Conservation (phyloP, 2,797 vertebrate species). For the Naso thynnoides region DNA sequence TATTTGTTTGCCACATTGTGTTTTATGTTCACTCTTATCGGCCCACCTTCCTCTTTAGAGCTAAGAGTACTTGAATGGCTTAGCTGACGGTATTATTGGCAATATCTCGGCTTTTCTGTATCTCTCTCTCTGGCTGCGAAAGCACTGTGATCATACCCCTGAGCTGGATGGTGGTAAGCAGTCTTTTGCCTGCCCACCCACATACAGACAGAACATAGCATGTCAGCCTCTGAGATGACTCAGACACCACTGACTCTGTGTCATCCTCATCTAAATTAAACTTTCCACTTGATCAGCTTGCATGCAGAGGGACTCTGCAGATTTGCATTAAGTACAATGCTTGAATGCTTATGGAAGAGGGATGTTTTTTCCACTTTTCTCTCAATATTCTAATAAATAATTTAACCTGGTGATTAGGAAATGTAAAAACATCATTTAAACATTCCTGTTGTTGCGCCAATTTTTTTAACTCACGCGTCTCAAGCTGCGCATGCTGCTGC, state of each 20-base stretch:
- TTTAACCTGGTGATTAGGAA: not conserved
- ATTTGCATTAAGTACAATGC: conserved; percentile 13
- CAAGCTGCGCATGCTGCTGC: conserved; percentile 87
- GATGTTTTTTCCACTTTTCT: not conserved
- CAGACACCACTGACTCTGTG: conserved; percentile 64
- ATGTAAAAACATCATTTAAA: not conserved
- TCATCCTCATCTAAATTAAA: conserved; percentile 62
- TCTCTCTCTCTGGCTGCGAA: conserved; percentile 28
- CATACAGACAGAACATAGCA: conserved; percentile 39
- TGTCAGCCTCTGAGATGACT: conserved; percentile 63
- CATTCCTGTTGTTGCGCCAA: not conserved
- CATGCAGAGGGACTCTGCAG: conserved; percentile 13
- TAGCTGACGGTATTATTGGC: conserved; percentile 29
- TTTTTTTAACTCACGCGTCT: conserved; percentile 84
- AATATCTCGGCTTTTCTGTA: not conserved
- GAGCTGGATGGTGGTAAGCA: conserved; percentile 30
- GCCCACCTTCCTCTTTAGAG: conserved; percentile 16
- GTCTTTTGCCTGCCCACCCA: conserved; percentile 39
- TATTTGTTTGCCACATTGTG: not conserved
- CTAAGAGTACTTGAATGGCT: conserved; percentile 12
- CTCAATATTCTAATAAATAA: not conserved
- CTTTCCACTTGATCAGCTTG: conserved; percentile 36
- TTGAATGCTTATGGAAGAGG: conserved; percentile 15
- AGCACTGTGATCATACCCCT: conserved; percentile 41
- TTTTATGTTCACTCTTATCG: not conserved